phyloP scores from a whole-genome alignment of 2,797 vertebrate species.

The Miichthys miiuy region DNA sequence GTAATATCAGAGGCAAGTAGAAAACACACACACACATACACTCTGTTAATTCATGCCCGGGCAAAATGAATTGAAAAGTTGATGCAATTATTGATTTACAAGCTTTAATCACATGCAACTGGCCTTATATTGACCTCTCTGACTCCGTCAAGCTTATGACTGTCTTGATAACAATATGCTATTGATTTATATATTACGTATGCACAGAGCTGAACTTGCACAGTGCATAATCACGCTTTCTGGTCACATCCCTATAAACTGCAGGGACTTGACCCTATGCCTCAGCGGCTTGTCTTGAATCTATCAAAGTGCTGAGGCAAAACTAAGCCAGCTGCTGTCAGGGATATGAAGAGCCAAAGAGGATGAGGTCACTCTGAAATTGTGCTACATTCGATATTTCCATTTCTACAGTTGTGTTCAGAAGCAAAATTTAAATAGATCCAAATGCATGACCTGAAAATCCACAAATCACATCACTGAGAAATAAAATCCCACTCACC shows the following conservation, averaged over 20 bases:
- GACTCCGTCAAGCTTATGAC: conserved; percentile 57
- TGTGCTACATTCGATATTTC: conserved; percentile 66
- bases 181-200: conserved; percentile 69
- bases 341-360: conserved; percentile 59
- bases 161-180: conserved; percentile 70
- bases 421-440: conserved; percentile 30
- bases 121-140: conserved; percentile 62
- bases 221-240: conserved; percentile 68
- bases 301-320: conserved; percentile 78
- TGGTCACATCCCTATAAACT: conserved; percentile 74
- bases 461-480: conserved; percentile 9
- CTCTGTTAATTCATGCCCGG: conserved; percentile 48
- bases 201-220: conserved; percentile 66
- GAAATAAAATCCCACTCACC: conserved; percentile 15
- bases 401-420: conserved; percentile 48
- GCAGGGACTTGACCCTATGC: conserved; percentile 76
- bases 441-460: conserved; percentile 47
- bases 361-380: conserved; percentile 76
- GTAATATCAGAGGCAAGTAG: conserved; percentile 31
- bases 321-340: conserved; percentile 74
- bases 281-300: conserved; percentile 78
- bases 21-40: conserved; percentile 39
- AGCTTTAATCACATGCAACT: conserved; percentile 73
- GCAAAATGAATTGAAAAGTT: conserved; percentile 64
- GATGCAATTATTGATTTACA: conserved; percentile 76